Evolutionary conservation across 2,113 vertebrate genomes (phyloP), one percentile per base, ranked within the genome.

Genomic region (Fulmarus glacialis): DNA sequence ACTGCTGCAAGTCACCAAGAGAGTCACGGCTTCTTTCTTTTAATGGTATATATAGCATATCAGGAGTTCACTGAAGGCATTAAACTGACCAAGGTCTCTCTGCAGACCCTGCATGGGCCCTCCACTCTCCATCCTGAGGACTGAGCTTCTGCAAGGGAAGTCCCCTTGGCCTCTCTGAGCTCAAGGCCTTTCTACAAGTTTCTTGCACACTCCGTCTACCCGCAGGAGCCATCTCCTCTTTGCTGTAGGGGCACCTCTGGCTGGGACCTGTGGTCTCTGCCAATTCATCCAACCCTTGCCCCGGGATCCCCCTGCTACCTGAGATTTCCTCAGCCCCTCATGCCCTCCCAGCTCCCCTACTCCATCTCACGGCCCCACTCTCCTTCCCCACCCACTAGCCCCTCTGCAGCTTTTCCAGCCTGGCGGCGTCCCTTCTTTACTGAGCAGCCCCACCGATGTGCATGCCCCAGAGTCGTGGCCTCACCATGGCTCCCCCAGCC

Each of bases 361-460:
- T 19, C 20, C 11, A 11, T 24, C n/a, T 75, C n/a, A 52, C 8
- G 11, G 42, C 4, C 15, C 18, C 8, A 5, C 3, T n/a, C 26
- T 58, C 32, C 29, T 15, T 70, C 18, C 9, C 13, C n/a, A 15
- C 2, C 10, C 34, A 3, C 14, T 43, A 21, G 6, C 5, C 8
- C 9, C 4, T 50, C 72, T 58, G 24, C 32, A 45, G 19, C 11
- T 27, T 26, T 67, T 24, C 26, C 29, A 70, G 42, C 14, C 38
- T 4, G 1, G 30, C 3, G 0, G 10, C 2, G 1, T 10, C 45
- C 15, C 40, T 55, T 47, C 19, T 8, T 74, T n/a, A 29, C 9
- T 4, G 19, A 34, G 11, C 1, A 0, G 27, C 9, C 8, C 18
- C 0, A 0, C 11, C 1, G 3, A 47, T 9, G 15, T 1, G 2